A percentile compares a stretch with the other conserved stretches of the same genome.
Conservation (phyloP, 92 coral and sea anemone species). For the Chrysogorgia sp. region DNA sequence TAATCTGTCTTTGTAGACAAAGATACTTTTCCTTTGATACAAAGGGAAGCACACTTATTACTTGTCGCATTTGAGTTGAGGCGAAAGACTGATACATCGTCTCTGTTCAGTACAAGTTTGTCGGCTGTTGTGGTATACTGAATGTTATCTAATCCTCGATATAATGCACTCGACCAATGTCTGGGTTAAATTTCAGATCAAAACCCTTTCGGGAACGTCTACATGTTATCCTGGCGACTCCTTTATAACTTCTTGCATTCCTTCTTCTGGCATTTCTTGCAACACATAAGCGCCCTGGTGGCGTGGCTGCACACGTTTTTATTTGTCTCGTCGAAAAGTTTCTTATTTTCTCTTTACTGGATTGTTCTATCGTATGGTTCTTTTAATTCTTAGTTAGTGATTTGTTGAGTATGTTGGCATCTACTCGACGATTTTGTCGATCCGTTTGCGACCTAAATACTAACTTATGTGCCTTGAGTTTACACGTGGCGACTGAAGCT, state of each 20-base stretch:
- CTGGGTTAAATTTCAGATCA: constrained; percentile 51
- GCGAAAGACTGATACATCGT: constrained; percentile 67
- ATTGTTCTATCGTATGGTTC: constrained; percentile 28
- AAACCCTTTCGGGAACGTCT: constrained; percentile 53
- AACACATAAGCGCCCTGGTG: constrained; percentile 39
- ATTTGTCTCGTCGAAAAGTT: constrained; percentile 28
- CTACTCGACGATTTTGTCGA: too few species aligned
- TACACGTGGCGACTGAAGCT: too few species aligned
- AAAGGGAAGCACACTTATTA: constrained; percentile 16
- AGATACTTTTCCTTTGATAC: constrained; percentile 29
- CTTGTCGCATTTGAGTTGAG: constrained; percentile 44
- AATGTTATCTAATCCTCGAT: constrained; percentile 40
- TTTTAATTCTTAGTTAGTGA: constrained; percentile 20
- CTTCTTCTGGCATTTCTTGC: constrained; percentile 49
- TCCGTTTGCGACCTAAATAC: too few species aligned
- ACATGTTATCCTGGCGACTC: constrained; percentile 46
- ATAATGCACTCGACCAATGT: constrained; percentile 54
- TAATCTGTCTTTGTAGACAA: constrained; percentile 53
- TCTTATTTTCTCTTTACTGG: constrained; percentile 7
- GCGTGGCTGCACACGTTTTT: too few species aligned
- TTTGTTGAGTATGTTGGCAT: constrained; percentile 37
- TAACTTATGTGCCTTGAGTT: too few species aligned
- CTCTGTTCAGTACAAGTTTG: constrained; percentile 21
- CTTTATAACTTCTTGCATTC: constrained; percentile 43
- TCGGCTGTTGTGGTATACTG: constrained; percentile 33